phyloP scores from a whole-genome alignment of 37 sponge, comb jelly and placozoan genomes.

The Bolinopsis microptera region DNA sequence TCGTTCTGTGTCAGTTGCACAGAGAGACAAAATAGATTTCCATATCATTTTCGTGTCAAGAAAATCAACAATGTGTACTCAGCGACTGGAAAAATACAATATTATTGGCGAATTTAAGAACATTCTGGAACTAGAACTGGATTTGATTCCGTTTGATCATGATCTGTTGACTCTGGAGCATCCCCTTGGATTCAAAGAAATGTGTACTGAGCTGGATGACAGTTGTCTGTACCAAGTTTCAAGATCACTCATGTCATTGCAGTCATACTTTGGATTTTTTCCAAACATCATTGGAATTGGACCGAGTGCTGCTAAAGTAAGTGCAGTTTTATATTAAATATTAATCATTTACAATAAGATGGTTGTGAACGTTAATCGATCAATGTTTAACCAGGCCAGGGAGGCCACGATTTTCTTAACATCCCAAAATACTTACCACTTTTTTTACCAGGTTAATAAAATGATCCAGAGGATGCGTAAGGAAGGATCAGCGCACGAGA shows the following conservation, averaged over 20 bases:
- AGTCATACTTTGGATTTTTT: conserved; percentile 87
- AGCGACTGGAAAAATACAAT: conserved; percentile 69
- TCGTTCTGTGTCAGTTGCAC: conserved; percentile 20
- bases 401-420: too few species aligned
- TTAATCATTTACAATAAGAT: neutral
- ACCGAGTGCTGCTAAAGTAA: conserved; percentile 70
- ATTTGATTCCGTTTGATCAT: conserved; percentile 83
- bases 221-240: conserved; percentile 71
- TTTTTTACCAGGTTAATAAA: conserved; percentile 69
- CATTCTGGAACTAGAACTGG: conserved; percentile 77
- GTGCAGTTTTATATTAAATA: neutral
- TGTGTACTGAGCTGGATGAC: conserved; percentile 44
- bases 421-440: too few species aligned
- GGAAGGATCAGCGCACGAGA: conserved; percentile 61
- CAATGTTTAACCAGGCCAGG: neutral
- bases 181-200: conserved; percentile 72
- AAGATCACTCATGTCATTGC: conserved; percentile 79
- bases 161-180: conserved; percentile 85
- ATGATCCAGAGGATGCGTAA: conserved; percentile 77
- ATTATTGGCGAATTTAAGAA: conserved; percentile 68
- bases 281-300: conserved; percentile 88
- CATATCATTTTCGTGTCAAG: conserved; percentile 76
- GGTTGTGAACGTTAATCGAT: neutral
- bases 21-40: conserved; percentile 65
- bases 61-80: conserved; percentile 71